Evolutionary conservation across 2,888 invertebrate genomes (phyloP).

Genomic region (Chaetoderma sp.): DNA sequence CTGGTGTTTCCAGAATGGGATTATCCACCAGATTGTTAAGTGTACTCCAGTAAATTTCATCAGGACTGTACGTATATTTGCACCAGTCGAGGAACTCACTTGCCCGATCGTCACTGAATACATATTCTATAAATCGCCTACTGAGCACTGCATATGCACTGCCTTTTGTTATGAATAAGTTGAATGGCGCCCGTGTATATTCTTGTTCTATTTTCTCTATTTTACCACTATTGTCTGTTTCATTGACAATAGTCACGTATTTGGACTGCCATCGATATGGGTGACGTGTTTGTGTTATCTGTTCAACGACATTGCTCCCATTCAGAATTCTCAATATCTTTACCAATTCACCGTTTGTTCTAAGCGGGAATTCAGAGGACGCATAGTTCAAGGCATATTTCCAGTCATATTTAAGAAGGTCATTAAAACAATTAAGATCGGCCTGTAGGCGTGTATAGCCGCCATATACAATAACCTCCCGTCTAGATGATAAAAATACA

Average conservation of each 20-base stretch:
- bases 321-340: constrained; percentile 48
- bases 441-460: constrained; percentile 49
- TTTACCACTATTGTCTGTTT: not conserved
- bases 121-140: constrained; percentile 48
- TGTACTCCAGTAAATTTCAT: constrained; percentile 60
- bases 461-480: constrained; percentile 48
- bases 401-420: constrained; percentile 44
- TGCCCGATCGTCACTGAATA: constrained; percentile 37
- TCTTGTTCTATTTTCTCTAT: not conserved
- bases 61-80: constrained; percentile 52
- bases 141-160: constrained; percentile 54
- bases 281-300: not conserved
- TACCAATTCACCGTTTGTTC: constrained; percentile 57
- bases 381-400: constrained; percentile 60
- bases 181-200: constrained; percentile 34
- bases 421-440: constrained; percentile 53
- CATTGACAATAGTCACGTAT: not conserved
- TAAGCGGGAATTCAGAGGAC: constrained; percentile 54
- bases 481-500: constrained; percentile 57
- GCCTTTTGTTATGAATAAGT: constrained; percentile 48
- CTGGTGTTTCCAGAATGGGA: constrained; percentile 46
- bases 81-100: constrained; percentile 48
- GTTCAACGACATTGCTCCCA: constrained; percentile 42
- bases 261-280: not conserved
- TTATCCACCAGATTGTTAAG: constrained; percentile 49